Evolutionary conservation across 2,113 vertebrate genomes (phyloP).

Genomic region (Periophthalmodon schlosseri): DNA sequence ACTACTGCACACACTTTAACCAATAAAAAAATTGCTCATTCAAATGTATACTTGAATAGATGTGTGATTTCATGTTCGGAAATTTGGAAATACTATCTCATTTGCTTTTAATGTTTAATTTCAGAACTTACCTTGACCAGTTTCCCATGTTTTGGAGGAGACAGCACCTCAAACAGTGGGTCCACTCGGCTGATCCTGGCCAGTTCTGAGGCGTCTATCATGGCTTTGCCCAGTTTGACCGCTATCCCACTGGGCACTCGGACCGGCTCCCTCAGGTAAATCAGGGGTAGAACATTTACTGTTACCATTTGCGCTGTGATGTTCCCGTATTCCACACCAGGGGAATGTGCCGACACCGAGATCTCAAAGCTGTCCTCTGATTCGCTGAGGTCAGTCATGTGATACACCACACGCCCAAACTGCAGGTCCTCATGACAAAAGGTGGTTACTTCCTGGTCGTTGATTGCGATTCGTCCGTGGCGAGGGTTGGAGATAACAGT

Average conservation of each 20-base stretch:
- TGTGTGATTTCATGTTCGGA: too few species aligned
- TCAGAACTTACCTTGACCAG: constrained; percentile 72
- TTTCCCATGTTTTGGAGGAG: constrained; percentile 80
- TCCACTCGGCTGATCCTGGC: constrained; percentile 81
- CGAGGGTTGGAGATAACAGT: constrained; percentile 75
- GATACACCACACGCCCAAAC: constrained; percentile 77
- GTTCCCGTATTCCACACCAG: constrained; percentile 69
- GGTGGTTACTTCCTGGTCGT: constrained; percentile 71
- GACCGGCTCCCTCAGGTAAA: constrained; percentile 69
- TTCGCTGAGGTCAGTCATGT: constrained; percentile 80
- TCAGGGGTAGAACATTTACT: constrained; percentile 78
- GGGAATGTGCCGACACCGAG: constrained; percentile 73
- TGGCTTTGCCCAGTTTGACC: constrained; percentile 78
- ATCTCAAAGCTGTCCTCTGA: constrained; percentile 81
- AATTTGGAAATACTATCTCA: too few species aligned
- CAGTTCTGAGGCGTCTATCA: constrained; percentile 86
- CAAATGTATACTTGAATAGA: too few species aligned
- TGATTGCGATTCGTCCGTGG: constrained; percentile 79
- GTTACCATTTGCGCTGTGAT: constrained; percentile 78
- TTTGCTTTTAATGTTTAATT: too few species aligned
- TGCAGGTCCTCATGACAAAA: constrained; percentile 84
- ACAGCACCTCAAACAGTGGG: constrained; percentile 82
- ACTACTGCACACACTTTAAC: too few species aligned
- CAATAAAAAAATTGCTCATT: too few species aligned
- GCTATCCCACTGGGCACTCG: constrained; percentile 75